Base-by-base conservation (phyloP, 2,797 vertebrate species). In the Pseudomugil tenellus region DNA sequence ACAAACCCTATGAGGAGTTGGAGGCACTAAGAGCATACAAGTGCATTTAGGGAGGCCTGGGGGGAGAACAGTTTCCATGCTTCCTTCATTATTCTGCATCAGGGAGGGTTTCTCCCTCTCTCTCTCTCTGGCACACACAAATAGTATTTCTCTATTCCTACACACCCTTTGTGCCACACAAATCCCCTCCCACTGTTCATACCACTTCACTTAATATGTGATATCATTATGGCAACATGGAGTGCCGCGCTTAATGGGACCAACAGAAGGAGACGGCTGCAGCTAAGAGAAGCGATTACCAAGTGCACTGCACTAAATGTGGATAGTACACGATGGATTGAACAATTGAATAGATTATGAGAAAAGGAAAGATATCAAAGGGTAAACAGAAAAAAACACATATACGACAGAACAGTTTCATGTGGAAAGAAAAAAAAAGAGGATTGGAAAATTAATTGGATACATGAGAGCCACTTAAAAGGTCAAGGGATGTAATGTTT, bases 51-150 rank as follows among this genome's bases (percentile, higher is more conserved):
- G 88, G 84, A 91, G 85, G 85, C 87, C 87, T 84, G 84, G 72
- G 86, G 87, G 87, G 80, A 82, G 83, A 88, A 86, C 81, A 67
- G 75, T 85, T 84, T 87, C 83, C 85, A 69, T 55, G 80, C 85
- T 89, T 91, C 90, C 88, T 91, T 91, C 83, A 90, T 92, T 90
- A 89, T 79, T 89, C 85, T 81, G 68, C 89, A 93, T 93, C 91
- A 92, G 87, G 63, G 65, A 77, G 68, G 61, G 57, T 73, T 79
- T 72, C 69, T 67, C 75, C 41, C 39, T 26, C 25, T 52, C 19
- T 46, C 75, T 49, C 39, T 25, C 49, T 28, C 25, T 28, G 14
- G 25, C 26, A 53, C 68, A 57, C 76, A 79, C 66, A 81, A 74
- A 84, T 79, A 74, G 75, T 71, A 75, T 46, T 49, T 67, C 60